Evolutionary conservation across 2,888 invertebrate genomes (phyloP), one percentile per base, ranked within the genome.

Genomic region (Drosophila setosimentum): DNA sequence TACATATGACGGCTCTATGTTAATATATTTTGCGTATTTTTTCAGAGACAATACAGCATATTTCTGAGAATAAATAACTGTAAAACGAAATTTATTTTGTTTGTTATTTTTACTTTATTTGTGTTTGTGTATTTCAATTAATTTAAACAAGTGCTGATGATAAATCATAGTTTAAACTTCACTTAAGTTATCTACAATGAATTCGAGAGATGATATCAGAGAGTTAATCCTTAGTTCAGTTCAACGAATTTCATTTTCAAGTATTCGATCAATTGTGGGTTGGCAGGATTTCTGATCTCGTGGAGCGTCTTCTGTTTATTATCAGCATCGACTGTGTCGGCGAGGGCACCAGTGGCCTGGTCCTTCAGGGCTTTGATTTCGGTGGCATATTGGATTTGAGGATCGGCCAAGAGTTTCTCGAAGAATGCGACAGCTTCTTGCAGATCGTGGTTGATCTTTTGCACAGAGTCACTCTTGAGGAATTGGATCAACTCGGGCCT

Each of bases 201-300:
- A 40, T 27, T n/a, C 8, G 29, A 4, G 40, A 29, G 16, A 51
- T 63, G 50, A 53, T 27, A 16, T 32, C 13, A 49, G 11, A 8
- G 16, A 13, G 18, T 16, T 18, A 33, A 59, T 40, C 29, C 24
- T 76, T 83, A 90, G 60, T 77, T 83, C 29, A 73, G 68, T 74
- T 90, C 89, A 37, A 78, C 66, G 60, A 78, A 87, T 70, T 91
- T 91, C 75, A 76, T 72, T 40, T 82, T 82, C 71, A 91, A 69
- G 68, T 73, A 91, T 30, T 82, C 81, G 40, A 71, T 81, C 64
- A 91, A 53, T 30, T 87, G 79, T 0, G 59, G 48, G 42, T 89
- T 80, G 16, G 59, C 42, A 18, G 89, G 89, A 49, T 88, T 85
- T 24, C 86, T 83, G 30, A 91, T 71, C 45, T 90, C 81, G 2